Evolutionary conservation across 2,888 invertebrate genomes (phyloP).

Genomic region (Xestoiulus laeticollis): DNA sequence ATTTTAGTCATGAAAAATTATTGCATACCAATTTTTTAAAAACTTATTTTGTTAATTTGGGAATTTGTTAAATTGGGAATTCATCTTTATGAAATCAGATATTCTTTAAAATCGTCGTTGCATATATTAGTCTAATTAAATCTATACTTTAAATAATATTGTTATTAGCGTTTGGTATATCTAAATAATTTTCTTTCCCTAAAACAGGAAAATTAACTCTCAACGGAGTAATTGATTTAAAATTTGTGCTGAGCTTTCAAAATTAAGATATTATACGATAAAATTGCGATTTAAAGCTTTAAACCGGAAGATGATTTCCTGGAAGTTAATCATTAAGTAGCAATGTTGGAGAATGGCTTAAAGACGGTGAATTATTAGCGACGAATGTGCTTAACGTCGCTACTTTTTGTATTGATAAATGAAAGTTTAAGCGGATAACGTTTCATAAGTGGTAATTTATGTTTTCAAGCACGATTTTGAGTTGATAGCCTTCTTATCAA

Average conservation of each 20-base stretch:
- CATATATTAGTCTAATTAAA: too few relatives aligned
- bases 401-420: neutral
- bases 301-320: neutral
- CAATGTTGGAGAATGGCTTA: neutral
- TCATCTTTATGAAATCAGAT: too few relatives aligned
- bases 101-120: too few relatives aligned
- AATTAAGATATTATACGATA: neutral
- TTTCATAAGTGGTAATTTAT: conserved; percentile 14
- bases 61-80: too few relatives aligned
- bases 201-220: too few relatives aligned
- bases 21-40: too few relatives aligned
- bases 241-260: neutral
- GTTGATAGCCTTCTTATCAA: neutral
- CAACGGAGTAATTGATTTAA: neutral
- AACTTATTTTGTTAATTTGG: too few relatives aligned
- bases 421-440: neutral
- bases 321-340: neutral
- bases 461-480: neutral
- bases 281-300: neutral
- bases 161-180: neutral
- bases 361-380: neutral
- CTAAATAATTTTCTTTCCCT: too few relatives aligned
- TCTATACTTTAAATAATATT: too few relatives aligned
- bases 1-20: too few relatives aligned
- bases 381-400: neutral